A percentile compares a stretch with the other conserved stretches of the same genome.
Conservation (phyloP, 2,888 invertebrate species). For the Machimus atricapillus region DNA sequence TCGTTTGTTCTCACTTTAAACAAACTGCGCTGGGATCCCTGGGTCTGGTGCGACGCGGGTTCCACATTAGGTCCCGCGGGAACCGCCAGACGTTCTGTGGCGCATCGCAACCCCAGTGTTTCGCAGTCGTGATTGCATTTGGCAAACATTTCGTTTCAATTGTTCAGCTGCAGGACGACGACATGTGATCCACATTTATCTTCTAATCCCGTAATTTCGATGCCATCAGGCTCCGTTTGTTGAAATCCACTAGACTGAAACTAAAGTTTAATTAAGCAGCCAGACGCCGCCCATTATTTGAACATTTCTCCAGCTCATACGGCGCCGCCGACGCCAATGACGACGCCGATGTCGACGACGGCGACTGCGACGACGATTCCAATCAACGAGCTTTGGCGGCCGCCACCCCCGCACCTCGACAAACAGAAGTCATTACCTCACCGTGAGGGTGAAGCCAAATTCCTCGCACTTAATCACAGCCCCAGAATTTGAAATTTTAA, state of each 20-base stretch:
- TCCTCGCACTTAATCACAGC: slow-evolving; percentile 34
- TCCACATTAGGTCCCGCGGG: not conserved
- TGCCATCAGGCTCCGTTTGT: slow-evolving; percentile 21
- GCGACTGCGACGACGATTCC: not conserved
- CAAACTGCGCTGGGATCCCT: not conserved
- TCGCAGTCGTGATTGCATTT: not conserved
- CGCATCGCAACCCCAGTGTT: not conserved
- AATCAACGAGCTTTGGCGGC: slow-evolving; percentile 1
- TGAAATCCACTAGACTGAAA: slow-evolving; percentile 33
- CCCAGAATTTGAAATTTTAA: slow-evolving; percentile 33
- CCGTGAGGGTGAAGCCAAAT: slow-evolving; percentile 14
- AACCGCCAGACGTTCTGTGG: not conserved
- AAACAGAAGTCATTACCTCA: slow-evolving; percentile 32
- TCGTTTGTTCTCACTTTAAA: not conserved
- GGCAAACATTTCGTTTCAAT: slow-evolving; percentile 30
- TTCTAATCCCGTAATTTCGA: slow-evolving; percentile 28
- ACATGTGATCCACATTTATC: slow-evolving; percentile 31
- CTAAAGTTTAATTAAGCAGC: slow-evolving; percentile 33
- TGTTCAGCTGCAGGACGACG: not conserved
- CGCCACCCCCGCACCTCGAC: not conserved
- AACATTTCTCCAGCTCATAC: slow-evolving; percentile 11
- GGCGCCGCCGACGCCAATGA: not conserved
- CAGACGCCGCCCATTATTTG: slow-evolving; percentile 34
- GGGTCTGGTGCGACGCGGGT: not conserved
- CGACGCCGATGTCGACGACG: not conserved